phyloP scores from a whole-genome alignment of 2,113 vertebrate species.

The Myiopsitta monachus region DNA sequence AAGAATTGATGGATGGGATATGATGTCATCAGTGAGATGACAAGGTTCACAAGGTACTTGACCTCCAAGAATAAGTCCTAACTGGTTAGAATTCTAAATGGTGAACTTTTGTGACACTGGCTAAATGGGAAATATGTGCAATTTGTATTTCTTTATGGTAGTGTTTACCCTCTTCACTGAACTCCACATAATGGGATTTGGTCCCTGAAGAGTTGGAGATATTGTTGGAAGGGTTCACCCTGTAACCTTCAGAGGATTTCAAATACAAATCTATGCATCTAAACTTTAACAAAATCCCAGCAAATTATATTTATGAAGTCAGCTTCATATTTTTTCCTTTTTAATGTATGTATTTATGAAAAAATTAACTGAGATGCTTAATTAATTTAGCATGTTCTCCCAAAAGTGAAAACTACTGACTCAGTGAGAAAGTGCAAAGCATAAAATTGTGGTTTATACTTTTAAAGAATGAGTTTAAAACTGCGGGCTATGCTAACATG shows the following conservation, averaged over 20 bases:
- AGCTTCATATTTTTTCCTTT: constrained; percentile 40
- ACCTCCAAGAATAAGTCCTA: constrained; percentile 83
- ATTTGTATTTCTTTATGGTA: constrained; percentile 89
- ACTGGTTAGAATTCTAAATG: constrained; percentile 89
- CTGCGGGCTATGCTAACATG: constrained; percentile 1
- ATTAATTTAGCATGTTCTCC: constrained; percentile 61
- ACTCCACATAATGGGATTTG: constrained; percentile 82
- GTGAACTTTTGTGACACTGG: constrained; percentile 87
- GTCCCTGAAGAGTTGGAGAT: constrained; percentile 82
- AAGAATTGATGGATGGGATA: constrained; percentile 90
- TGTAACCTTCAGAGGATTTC: constrained; percentile 78
- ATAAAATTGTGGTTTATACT: constrained; percentile 60
- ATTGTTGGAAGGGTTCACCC: constrained; percentile 77
- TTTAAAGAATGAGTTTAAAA: constrained; percentile 52
- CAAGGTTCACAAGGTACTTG: constrained; percentile 86
- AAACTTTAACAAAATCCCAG: constrained; percentile 71
- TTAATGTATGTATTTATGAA: constrained; percentile 49
- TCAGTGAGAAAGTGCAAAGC: constrained; percentile 54
- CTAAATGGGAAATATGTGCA: constrained; percentile 89
- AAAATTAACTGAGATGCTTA: constrained; percentile 61
- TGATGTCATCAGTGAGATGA: constrained; percentile 95
- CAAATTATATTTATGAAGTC: constrained; percentile 68
- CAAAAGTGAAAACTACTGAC: constrained; percentile 65
- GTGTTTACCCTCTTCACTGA: constrained; percentile 84
- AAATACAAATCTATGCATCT: constrained; percentile 71